Evolutionary conservation across 2,888 invertebrate species (phyloP).

Genomic region (Chrysolina americana): DNA sequence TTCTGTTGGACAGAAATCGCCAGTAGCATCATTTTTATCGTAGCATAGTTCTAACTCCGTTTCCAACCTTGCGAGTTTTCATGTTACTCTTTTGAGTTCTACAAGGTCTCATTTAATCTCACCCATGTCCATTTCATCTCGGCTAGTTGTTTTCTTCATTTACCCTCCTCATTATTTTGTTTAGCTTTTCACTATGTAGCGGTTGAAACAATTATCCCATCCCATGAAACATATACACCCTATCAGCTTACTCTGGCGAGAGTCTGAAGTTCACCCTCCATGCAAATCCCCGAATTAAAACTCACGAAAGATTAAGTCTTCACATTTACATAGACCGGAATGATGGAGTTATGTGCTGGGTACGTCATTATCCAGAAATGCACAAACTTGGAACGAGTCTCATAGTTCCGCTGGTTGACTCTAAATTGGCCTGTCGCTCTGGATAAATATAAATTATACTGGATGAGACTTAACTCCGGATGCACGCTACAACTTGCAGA

Average conservation of each 20-base stretch:
- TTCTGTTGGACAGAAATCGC: too few species aligned
- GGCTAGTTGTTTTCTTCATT: too few species aligned
- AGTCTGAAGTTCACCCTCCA: constrained; percentile 9
- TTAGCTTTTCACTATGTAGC: background rate
- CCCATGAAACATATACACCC: background rate
- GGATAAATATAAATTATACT: constrained; percentile 47
- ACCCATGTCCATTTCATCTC: too few species aligned
- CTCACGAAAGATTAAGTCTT: constrained; percentile 40
- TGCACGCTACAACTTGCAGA: constrained; percentile 28
- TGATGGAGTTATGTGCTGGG: constrained; percentile 31
- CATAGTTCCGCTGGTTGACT: constrained; percentile 49
- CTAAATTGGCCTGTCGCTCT: constrained; percentile 47
- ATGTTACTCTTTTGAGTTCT: too few species aligned
- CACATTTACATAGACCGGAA: constrained; percentile 40
- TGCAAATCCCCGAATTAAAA: constrained; percentile 36
- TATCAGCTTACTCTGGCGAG: background rate
- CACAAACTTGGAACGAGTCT: constrained; percentile 46
- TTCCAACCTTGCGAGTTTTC: too few species aligned
- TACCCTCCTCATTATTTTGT: too few species aligned
- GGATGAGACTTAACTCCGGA: constrained; percentile 38
- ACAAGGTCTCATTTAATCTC: too few species aligned
- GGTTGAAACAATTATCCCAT: background rate
- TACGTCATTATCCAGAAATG: constrained; percentile 46
- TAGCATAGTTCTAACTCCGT: too few species aligned
- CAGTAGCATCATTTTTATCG: too few species aligned